Conservation (phyloP, 2,888 invertebrate genomes). For the Cryptocephalus moraei region DNA sequence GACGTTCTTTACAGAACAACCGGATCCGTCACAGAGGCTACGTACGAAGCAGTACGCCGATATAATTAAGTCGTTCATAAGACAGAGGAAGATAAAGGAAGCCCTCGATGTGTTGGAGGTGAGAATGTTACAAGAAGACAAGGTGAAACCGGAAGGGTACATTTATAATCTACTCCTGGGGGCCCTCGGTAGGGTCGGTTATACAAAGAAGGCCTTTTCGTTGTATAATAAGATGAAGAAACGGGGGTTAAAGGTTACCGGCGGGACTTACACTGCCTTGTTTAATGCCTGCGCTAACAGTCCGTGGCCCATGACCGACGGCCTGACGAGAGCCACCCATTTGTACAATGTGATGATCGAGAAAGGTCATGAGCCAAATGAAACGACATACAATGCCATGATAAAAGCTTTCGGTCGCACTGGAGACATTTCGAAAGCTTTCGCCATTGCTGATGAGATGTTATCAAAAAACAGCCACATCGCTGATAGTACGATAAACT, state of each 20-base stretch:
- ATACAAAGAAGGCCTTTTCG: constrained; percentile 75
- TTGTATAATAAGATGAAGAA: constrained; percentile 77
- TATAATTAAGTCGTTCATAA: constrained; percentile 57
- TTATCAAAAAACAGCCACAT: constrained; percentile 47
- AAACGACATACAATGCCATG: constrained; percentile 76
- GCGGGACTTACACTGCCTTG: constrained; percentile 71
- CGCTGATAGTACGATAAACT: constrained; percentile 61
- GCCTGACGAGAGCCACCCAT: constrained; percentile 54
- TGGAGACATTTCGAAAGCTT: constrained; percentile 68
- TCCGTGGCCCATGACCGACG: constrained; percentile 52
- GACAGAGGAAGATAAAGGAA: constrained; percentile 56
- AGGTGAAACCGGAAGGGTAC: constrained; percentile 66
- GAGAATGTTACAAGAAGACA: constrained; percentile 66
- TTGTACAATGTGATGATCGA: constrained; percentile 59
- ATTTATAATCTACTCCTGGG: constrained; percentile 77
- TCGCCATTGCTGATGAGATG: constrained; percentile 80
- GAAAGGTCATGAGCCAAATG: constrained; percentile 58
- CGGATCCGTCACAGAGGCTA: constrained; percentile 40
- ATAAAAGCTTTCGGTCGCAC: constrained; percentile 85
- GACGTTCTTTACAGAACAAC: constrained; percentile 43
- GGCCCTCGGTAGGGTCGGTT: constrained; percentile 73
- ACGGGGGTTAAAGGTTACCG: constrained; percentile 54
- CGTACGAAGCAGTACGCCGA: constrained; percentile 57
- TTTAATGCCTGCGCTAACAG: constrained; percentile 84
- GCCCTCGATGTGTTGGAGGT: constrained; percentile 71